phyloP scores from a whole-genome alignment of 2,797 vertebrate species.

The Epinephelus malabaricus region DNA sequence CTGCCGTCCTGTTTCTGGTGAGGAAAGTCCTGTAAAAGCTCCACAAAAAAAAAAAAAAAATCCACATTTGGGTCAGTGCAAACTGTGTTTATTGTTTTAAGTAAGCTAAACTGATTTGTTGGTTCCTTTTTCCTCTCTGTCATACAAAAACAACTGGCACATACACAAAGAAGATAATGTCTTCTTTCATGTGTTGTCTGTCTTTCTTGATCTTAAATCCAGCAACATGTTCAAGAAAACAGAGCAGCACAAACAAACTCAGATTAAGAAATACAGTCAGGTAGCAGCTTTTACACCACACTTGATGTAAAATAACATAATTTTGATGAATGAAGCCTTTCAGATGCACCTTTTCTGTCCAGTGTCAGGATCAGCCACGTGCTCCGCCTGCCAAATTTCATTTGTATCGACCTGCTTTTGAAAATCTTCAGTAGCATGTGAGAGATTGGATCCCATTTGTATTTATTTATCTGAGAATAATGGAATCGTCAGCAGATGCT shows the following conservation, averaged over 20 bases:
- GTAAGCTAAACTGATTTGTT: slow-evolving; percentile 15
- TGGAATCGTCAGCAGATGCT: slow-evolving; percentile 52
- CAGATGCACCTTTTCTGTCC: slow-evolving; percentile 29
- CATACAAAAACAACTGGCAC: slow-evolving; percentile 1
- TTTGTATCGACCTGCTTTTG: slow-evolving; percentile 67
- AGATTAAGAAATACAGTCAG: slow-evolving; percentile 31
- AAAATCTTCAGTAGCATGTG: slow-evolving; percentile 32
- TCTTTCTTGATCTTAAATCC: slow-evolving; percentile 25
- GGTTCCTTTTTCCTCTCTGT: background rate
- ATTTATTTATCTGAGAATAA: slow-evolving; percentile 66
- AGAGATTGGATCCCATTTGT: slow-evolving; percentile 54
- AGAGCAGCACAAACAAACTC: background rate
- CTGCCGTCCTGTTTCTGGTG: background rate
- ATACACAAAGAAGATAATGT: slow-evolving; percentile 1
- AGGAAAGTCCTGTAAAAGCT: slow-evolving; percentile 6
- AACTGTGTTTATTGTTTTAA: slow-evolving; percentile 19
- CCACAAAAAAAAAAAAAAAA: background rate
- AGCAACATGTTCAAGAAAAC: slow-evolving; percentile 5
- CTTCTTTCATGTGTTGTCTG: slow-evolving; percentile 10
- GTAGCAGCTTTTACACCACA: slow-evolving; percentile 1
- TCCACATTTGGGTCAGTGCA: slow-evolving; percentile 5
- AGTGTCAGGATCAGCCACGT: slow-evolving; percentile 17
- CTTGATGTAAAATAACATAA: slow-evolving; percentile 1
- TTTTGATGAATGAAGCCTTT: slow-evolving; percentile 44
- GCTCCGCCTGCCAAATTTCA: slow-evolving; percentile 44